phyloP scores from a whole-genome alignment of 2,797 vertebrate species.

The Prionace glauca region DNA sequence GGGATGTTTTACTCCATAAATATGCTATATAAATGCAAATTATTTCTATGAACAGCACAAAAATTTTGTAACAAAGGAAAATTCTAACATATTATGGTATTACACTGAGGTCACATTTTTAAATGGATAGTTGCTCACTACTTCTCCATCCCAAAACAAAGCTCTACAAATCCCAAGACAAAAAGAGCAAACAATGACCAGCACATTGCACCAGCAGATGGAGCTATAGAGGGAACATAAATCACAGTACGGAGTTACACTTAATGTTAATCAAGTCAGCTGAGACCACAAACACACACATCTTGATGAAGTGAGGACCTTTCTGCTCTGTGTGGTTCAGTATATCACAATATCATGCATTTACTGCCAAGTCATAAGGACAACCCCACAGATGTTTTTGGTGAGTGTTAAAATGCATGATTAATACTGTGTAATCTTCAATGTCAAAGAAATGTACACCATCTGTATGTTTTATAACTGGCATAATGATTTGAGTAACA shows the following conservation, averaged over 20 bases:
- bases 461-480: not conserved
- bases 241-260: not conserved
- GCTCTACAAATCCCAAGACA: not conserved
- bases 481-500: not conserved
- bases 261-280: not conserved
- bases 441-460: not conserved
- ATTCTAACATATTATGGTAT: not conserved
- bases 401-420: not conserved
- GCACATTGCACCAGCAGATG: constrained; percentile 27
- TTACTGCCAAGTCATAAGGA: not conserved
- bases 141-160: not conserved
- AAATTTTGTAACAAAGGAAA: not conserved
- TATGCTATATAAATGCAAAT: not conserved
- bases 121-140: not conserved
- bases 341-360: not conserved
- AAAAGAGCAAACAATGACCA: not conserved
- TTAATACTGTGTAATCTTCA: not conserved
- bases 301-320: not conserved
- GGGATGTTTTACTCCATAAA: not conserved
- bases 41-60: not conserved
- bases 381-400: not conserved
- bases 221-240: not conserved
- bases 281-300: not conserved
- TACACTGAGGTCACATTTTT: not conserved
- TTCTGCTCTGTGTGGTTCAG: not conserved